Conservation (phyloP, 2,113 vertebrate genomes). For the Psilopsiagon aymara region DNA sequence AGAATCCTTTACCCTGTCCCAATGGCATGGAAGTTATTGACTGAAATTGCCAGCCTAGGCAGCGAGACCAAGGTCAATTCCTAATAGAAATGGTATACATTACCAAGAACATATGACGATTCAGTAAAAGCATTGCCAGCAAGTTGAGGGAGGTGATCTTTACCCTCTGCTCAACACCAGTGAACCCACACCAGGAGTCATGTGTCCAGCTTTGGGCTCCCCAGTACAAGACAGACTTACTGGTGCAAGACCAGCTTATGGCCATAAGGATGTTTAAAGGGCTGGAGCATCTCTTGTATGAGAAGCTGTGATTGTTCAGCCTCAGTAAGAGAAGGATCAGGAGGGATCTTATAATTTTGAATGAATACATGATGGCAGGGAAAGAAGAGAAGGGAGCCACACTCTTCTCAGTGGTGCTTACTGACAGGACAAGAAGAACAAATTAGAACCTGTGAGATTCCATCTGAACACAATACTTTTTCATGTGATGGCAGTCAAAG, state of each 20-base stretch:
- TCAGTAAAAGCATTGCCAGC: not conserved
- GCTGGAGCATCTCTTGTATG: not conserved
- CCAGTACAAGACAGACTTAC: not conserved
- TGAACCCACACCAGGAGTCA: not conserved
- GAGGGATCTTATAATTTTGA: not conserved
- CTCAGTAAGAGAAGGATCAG: not conserved
- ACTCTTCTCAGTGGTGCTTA: not conserved
- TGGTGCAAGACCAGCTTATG: not conserved
- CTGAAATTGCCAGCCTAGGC: not conserved
- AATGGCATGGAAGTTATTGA: not conserved
- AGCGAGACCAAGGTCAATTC: not conserved
- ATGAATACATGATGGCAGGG: not conserved
- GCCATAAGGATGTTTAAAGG: not conserved
- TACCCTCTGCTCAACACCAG: not conserved
- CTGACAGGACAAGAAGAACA: not conserved
- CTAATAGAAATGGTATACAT: not conserved
- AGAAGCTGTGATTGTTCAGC: not conserved
- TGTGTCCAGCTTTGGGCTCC: not conserved
- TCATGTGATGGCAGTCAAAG: not conserved
- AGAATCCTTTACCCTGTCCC: not conserved
- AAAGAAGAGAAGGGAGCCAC: not conserved
- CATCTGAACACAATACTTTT: not conserved
- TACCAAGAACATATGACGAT: not conserved
- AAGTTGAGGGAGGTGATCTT: not conserved
- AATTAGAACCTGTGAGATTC: not conserved